These are phyloP conservation scores for Caerostris extrusa DNA, from an alignment of 1,140 invertebrate species.

Conservation along the genomic window DNA sequence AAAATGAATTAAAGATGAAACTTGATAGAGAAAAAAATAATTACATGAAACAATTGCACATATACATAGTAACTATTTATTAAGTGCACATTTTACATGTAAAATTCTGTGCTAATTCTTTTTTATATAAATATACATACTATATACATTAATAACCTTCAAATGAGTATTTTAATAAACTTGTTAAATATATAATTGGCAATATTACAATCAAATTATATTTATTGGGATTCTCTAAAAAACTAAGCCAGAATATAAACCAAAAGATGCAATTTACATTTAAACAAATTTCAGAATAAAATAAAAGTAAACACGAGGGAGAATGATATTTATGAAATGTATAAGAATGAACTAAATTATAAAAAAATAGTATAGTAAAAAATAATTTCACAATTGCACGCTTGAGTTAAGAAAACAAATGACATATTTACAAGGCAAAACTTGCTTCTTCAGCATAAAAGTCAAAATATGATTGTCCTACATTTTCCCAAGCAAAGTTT, in stretches of 20 bases:
- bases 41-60: background rate
- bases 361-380: constrained; percentile 41
- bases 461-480: constrained; percentile 50
- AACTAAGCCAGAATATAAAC: background rate
- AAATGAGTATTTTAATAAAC: background rate
- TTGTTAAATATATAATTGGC: background rate
- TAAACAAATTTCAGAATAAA: background rate
- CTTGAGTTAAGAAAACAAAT: constrained; percentile 31
- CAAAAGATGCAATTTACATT: background rate
- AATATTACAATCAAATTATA: background rate
- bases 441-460: constrained; percentile 1
- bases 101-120: background rate
- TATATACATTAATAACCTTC: constrained; percentile 12
- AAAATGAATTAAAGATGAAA: background rate
- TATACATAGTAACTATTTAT: background rate
- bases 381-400: constrained; percentile 60
- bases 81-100: constrained; percentile 10
- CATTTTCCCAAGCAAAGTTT: constrained; percentile 7
- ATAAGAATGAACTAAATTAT: constrained; percentile 3
- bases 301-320: constrained; percentile 7
- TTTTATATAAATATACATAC: background rate
- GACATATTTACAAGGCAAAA: constrained; percentile 10
- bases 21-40: background rate
- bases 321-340: background rate
- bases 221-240: too few relatives aligned